Evolutionary conservation across 2,888 invertebrate genomes (phyloP).

Genomic region (Ochlodes sylvanus): DNA sequence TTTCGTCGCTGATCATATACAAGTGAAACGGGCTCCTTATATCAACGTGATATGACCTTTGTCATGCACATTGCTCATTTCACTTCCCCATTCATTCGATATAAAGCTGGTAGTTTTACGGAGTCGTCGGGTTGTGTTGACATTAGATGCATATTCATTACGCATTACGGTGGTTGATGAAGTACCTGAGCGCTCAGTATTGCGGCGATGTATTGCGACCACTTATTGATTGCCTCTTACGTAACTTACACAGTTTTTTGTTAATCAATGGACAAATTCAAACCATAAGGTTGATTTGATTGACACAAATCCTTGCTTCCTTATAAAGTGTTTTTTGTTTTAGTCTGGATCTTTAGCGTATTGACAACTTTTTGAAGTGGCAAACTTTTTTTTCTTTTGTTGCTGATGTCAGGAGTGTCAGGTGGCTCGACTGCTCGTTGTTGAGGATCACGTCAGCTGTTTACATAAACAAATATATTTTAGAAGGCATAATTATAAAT

Average conservation of each 20-base stretch:
- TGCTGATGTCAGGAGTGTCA: too few species aligned
- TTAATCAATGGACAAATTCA: too few species aligned
- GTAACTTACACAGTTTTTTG: background rate
- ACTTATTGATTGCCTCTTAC: constrained; percentile 1
- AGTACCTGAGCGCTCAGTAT: constrained; percentile 3
- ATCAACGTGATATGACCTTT: constrained; percentile 30
- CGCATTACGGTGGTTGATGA: constrained; percentile 22
- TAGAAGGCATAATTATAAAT: too few species aligned
- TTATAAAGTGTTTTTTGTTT: too few species aligned
- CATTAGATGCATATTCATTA: constrained; percentile 37
- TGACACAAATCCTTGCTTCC: too few species aligned
- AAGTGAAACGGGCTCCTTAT: background rate
- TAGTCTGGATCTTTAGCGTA: too few species aligned
- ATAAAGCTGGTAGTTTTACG: constrained; percentile 34
- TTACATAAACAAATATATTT: too few species aligned
- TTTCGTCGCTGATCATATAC: background rate
- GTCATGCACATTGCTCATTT: constrained; percentile 36
- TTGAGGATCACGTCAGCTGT: too few species aligned
- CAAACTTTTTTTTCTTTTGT: too few species aligned
- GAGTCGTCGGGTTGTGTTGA: constrained; percentile 31
- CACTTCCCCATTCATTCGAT: constrained; percentile 31
- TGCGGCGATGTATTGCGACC: background rate
- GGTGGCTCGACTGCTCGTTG: too few species aligned
- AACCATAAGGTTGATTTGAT: too few species aligned
- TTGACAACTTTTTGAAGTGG: too few species aligned